A percentile compares a stretch with the other conserved stretches of the same genome.
phyloP scores from a whole-genome alignment of 2,797 vertebrate genomes.

The Neostethus bicornis region DNA sequence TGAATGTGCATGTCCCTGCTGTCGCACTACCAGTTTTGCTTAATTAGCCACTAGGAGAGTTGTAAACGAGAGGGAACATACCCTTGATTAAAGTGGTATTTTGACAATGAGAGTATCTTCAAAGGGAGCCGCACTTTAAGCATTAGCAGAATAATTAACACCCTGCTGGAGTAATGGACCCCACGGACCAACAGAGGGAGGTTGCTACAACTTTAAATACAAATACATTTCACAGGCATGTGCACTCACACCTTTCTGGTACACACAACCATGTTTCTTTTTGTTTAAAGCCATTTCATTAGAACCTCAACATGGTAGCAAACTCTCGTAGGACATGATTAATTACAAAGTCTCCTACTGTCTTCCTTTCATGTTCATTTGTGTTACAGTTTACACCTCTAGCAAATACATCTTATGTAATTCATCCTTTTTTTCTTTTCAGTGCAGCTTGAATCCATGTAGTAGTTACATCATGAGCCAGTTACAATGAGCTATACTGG shows the following conservation, averaged over 20 bases:
- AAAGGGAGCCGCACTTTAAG: conserved; percentile 65
- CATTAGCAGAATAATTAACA: conserved; percentile 66
- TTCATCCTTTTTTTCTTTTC: too few species aligned
- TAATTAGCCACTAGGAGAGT: conserved; percentile 69
- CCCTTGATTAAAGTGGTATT: conserved; percentile 66
- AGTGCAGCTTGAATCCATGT: too few species aligned
- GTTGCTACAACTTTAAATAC: conserved; percentile 14
- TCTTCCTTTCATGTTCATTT: too few species aligned
- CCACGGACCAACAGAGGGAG: conserved; percentile 24
- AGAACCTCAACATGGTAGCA: too few species aligned
- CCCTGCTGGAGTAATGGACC: conserved; percentile 43
- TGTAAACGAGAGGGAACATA: conserved; percentile 61
- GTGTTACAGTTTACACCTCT: too few species aligned
- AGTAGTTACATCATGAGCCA: too few species aligned
- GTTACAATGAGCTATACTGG: too few species aligned
- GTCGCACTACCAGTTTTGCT: conserved; percentile 45
- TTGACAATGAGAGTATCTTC: conserved; percentile 62
- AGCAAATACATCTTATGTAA: too few species aligned
- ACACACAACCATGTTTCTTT: too few species aligned
- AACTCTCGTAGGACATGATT: too few species aligned
- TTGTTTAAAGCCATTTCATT: too few species aligned
- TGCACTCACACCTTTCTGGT: background rate
- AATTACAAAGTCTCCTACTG: too few species aligned
- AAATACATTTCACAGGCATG: conserved; percentile 3
- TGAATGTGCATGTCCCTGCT: conserved; percentile 33